Evolutionary conservation across 2,113 vertebrate species (phyloP).

Genomic region (Hemicordylus capensis): DNA sequence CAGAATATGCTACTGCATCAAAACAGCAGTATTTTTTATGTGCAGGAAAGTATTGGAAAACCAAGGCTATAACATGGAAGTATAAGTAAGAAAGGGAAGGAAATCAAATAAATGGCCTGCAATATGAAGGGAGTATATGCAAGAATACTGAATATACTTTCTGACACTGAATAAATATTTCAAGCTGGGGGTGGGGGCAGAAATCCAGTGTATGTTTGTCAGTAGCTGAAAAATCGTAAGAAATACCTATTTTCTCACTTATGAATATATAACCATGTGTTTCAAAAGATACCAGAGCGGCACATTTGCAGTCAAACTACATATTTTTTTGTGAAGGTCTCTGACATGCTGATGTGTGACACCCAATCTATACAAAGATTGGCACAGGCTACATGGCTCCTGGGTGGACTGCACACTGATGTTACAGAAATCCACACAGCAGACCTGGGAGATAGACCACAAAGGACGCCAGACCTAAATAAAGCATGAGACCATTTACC

Average conservation of each 20-base stretch:
- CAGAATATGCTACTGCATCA: too few species aligned
- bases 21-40: background rate
- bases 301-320: background rate
- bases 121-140: background rate
- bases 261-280: background rate
- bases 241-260: rapidly evolving
- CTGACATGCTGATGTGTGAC: background rate
- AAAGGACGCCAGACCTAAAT: background rate
- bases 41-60: background rate
- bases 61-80: background rate
- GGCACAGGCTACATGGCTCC: background rate
- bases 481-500: background rate
- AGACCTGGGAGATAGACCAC: background rate
- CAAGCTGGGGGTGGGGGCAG: too few species aligned
- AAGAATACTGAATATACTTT: background rate
- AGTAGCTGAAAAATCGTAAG: background rate
- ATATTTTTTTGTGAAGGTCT: background rate
- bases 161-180: too few species aligned
- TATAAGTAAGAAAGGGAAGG: background rate
- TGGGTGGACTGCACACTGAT: background rate
- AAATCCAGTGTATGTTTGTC: too few species aligned
- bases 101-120: background rate
- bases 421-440: background rate
- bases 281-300: background rate
- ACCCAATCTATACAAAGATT: background rate